Percentiles rank a stretch among this genome's conserved stretches.
Evolutionary conservation across 1,140 invertebrate species (phyloP).

Genomic region (Solenopsis fugax): DNA sequence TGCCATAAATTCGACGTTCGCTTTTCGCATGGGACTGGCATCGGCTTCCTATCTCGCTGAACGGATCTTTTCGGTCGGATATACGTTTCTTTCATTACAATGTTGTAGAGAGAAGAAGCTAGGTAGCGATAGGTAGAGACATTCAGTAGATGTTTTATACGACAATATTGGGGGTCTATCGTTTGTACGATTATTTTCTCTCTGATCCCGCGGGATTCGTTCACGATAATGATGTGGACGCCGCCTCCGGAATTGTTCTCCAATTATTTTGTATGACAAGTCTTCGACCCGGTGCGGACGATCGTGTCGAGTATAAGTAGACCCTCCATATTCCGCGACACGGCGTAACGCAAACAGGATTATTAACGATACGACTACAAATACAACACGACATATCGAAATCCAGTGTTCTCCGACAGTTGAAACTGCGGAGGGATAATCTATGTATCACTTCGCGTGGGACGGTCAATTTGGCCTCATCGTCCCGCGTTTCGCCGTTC

Average conservation of each 20-base stretch:
- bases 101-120: slow-evolving; percentile 32
- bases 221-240: not conserved
- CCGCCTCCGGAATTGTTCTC: slow-evolving; percentile 2
- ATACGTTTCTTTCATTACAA: slow-evolving; percentile 48
- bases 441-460: slow-evolving; percentile 69
- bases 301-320: slow-evolving; percentile 45
- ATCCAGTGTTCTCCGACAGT: slow-evolving; percentile 68
- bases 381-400: slow-evolving; percentile 80
- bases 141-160: slow-evolving; percentile 64
- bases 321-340: slow-evolving; percentile 66
- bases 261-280: slow-evolving; percentile 40
- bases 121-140: slow-evolving; percentile 68
- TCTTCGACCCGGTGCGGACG: not conserved
- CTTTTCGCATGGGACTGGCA: slow-evolving; percentile 66
- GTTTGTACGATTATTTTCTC: slow-evolving; percentile 37
- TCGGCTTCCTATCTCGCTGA: slow-evolving; percentile 65
- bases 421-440: slow-evolving; percentile 53
- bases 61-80: slow-evolving; percentile 42
- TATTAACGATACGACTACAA: slow-evolving; percentile 69
- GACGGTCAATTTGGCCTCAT: slow-evolving; percentile 50
- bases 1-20: slow-evolving; percentile 78
- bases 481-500: slow-evolving; percentile 47
- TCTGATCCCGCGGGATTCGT: not conserved
- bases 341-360: slow-evolving; percentile 57
- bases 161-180: slow-evolving; percentile 44